These are phyloP conservation scores for Heliothis virescens DNA, from an alignment of 1,140 invertebrate species.

Conservation along the genomic window DNA sequence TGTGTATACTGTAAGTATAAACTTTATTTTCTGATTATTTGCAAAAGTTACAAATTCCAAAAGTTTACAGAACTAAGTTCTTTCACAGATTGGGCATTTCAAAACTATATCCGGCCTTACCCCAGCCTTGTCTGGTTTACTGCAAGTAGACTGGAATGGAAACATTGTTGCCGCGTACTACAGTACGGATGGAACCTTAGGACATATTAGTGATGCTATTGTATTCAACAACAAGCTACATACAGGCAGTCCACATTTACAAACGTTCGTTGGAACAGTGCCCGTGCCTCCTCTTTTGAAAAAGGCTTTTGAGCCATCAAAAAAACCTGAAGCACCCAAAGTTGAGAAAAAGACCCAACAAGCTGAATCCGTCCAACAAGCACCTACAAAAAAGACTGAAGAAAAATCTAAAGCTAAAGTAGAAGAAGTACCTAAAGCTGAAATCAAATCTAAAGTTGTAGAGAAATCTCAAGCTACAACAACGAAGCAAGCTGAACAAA, in stretches of 20 bases:
- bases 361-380: slow-evolving; percentile 47
- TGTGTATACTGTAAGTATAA: slow-evolving; percentile 85
- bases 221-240: slow-evolving; percentile 86
- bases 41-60: not conserved
- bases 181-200: slow-evolving; percentile 82
- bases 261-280: slow-evolving; percentile 88
- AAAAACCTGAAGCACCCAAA: slow-evolving; percentile 44
- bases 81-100: slow-evolving; percentile 86
- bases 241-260: slow-evolving; percentile 88
- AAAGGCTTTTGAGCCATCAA: slow-evolving; percentile 82
- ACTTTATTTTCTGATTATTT: too few species aligned
- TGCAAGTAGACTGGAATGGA: slow-evolving; percentile 89
- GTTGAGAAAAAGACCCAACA: slow-evolving; percentile 39
- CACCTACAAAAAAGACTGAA: slow-evolving; percentile 35
- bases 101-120: slow-evolving; percentile 63
- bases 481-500: slow-evolving; percentile 21
- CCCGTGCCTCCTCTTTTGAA: slow-evolving; percentile 84
- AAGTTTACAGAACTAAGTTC: too few species aligned
- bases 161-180: slow-evolving; percentile 89
- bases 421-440: slow-evolving; percentile 71
- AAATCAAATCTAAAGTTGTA: slow-evolving; percentile 39
- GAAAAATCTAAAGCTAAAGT: slow-evolving; percentile 58
- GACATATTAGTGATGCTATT: slow-evolving; percentile 87
- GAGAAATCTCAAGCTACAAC: not conserved
- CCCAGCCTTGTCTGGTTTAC: slow-evolving; percentile 79